These are phyloP conservation scores for Corythornis leucogaster DNA, from an alignment of 2,797 vertebrate species.

Conservation along the genomic window DNA sequence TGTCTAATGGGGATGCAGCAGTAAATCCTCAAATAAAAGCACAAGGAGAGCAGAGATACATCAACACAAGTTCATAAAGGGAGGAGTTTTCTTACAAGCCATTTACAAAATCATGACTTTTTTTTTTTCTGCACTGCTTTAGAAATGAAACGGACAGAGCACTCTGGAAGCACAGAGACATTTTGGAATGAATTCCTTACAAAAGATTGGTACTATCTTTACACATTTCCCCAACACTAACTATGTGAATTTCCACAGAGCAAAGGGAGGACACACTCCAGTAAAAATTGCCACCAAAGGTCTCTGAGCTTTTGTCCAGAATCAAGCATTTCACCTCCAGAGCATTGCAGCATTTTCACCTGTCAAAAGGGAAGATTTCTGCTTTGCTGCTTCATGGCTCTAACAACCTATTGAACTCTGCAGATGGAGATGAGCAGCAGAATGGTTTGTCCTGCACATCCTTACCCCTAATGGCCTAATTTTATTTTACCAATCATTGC, in stretches of 20 bases:
- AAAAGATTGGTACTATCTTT: no score
- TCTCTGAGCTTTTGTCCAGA: background rate
- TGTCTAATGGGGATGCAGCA: background rate
- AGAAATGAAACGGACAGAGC: background rate
- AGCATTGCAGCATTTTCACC: rapidly evolving
- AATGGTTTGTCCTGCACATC: background rate
- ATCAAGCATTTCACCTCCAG: background rate
- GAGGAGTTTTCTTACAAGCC: background rate
- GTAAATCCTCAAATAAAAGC: background rate
- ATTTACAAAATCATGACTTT: background rate
- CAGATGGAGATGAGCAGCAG: background rate
- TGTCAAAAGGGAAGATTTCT: background rate
- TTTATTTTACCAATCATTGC: background rate
- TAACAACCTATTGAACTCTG: background rate
- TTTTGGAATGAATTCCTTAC: background rate
- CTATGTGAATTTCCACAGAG: background rate
- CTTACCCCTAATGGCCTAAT: background rate
- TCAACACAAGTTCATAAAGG: background rate
- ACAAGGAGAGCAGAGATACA: background rate
- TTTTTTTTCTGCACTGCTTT: background rate
- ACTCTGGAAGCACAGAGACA: background rate
- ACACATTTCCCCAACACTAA: rapidly evolving
- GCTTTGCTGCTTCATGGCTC: background rate
- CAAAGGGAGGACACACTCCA: background rate
- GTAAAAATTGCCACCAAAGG: no score